Evolutionary conservation across 2,113 vertebrate species (phyloP), one percentile per base, ranked within the genome.

Genomic region (Phycodurus eques): DNA sequence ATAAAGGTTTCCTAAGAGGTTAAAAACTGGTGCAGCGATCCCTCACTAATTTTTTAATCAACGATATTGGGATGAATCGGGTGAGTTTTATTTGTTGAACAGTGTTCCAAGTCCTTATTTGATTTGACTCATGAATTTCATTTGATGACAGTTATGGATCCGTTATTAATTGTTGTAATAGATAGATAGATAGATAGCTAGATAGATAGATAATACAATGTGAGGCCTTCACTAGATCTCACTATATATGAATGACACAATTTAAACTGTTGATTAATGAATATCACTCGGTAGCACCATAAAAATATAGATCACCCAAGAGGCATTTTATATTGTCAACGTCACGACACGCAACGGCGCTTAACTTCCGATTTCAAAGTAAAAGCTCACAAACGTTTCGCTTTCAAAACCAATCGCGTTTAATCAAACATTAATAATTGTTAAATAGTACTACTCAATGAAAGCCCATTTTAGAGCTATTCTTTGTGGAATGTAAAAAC

Each of bases 331-430:
- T 1, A 8, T 20, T 4, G 31, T 19, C n/a, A 68, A 69, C 14
- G 5, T 17, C 0, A 33, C 6, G 31, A 14, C 59, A 33, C 14
- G 33, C 13, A 35, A 61, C 31, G 15, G 7, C 14, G 14, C 27
- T 33, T 33, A 8, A 68, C 31, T 59, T 49, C 0, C 19, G 49
- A 33, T 66, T 86, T 86, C 87, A 86, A 71, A 86, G 78, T 79
- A 83, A 85, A 75, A 72, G 56, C 11, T 1, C 4, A 0, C 1
- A 2, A 10, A 0, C 17, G 1, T 31, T 59, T 31, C 51, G 4
- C 10, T 8, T 47, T 47, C 9, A 47, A 66, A 66, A 19, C 0
- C n/a, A 66, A 66, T 15, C 64, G 8, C 14, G n/a, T 46, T 27
- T 27, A 8, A 8, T 8, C 22, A 35, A 8, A 61, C 8, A 17